Conservation (phyloP, 1,140 invertebrate species). For the Brachionus asplanchnoidis region DNA sequence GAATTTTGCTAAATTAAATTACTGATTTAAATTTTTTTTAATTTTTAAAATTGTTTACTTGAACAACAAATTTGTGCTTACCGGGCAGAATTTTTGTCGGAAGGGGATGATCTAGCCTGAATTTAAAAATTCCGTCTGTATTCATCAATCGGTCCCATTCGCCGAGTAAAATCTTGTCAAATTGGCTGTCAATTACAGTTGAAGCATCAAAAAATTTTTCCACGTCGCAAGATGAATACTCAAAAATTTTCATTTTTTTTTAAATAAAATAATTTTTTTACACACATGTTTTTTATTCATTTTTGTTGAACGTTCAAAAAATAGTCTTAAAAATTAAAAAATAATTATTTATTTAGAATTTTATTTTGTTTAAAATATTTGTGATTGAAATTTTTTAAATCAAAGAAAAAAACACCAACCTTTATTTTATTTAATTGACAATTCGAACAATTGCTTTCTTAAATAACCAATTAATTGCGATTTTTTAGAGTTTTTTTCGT, state of each 20-base stretch:
- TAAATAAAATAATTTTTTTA: neutral
- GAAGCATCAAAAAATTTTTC: neutral
- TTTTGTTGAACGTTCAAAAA: too few relatives aligned
- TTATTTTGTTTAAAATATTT: too few relatives aligned
- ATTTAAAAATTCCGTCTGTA: neutral
- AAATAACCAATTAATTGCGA: too few relatives aligned
- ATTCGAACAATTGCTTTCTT: too few relatives aligned
- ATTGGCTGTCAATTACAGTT: neutral
- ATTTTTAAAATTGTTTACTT: neutral
- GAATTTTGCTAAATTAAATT: neutral
- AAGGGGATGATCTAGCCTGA: neutral
- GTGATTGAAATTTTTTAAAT: too few relatives aligned
- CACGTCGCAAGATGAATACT: neutral
- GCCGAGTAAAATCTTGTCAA: neutral
- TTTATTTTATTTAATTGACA: too few relatives aligned
- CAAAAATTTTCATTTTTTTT: neutral
- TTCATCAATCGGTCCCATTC: neutral
- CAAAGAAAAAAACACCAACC: too few relatives aligned
- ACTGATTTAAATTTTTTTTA: neutral
- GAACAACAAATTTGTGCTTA: neutral
- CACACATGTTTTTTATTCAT: too few relatives aligned
- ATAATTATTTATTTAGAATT: too few relatives aligned
- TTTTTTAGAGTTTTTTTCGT: too few relatives aligned
- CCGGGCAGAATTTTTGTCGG: neutral
- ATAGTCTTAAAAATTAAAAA: too few relatives aligned